Percentiles rank a stretch among this genome's conserved stretches.
These are phyloP conservation scores for Trichogramma dendrolimi DNA, from an alignment of 2,888 invertebrate genomes.

Conservation along the genomic window DNA sequence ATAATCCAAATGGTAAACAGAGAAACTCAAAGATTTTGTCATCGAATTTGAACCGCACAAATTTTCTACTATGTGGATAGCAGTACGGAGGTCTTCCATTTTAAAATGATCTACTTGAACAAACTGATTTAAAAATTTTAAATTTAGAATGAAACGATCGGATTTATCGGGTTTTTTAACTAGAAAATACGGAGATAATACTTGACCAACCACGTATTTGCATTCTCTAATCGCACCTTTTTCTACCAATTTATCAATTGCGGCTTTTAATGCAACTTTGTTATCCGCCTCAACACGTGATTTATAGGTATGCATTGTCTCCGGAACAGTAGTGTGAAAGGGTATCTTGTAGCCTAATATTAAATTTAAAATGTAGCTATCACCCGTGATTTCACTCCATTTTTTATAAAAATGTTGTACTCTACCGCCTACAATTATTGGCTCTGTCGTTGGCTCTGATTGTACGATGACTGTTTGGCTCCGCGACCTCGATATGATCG, in stretches of 20 bases:
- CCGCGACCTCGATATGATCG: too few species aligned
- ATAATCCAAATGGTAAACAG: slow-evolving; percentile 29
- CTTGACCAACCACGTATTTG: slow-evolving; percentile 4
- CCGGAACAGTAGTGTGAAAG: too few species aligned
- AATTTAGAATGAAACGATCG: slow-evolving; percentile 24
- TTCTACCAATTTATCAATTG: slow-evolving; percentile 1
- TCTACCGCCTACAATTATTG: slow-evolving; percentile 18
- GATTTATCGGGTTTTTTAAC: slow-evolving; percentile 18
- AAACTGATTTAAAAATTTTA: slow-evolving; percentile 25
- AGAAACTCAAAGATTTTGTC: slow-evolving; percentile 26
- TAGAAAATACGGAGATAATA: slow-evolving; percentile 23
- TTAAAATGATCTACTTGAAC: slow-evolving; percentile 22
- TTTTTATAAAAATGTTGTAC: slow-evolving; percentile 6
- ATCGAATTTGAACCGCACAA: slow-evolving; percentile 27
- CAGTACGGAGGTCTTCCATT: slow-evolving; percentile 26
- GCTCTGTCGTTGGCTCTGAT: too few species aligned
- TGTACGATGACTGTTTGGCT: too few species aligned
- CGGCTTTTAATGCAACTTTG: too few species aligned
- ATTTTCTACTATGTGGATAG: slow-evolving; percentile 18
- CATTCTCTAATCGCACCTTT: slow-evolving; percentile 17
- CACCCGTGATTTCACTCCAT: slow-evolving; percentile 11
- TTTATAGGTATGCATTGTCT: too few species aligned
- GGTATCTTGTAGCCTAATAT: slow-evolving; percentile 3
- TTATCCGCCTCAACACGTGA: too few species aligned
- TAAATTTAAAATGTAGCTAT: slow-evolving; percentile 2